These are phyloP conservation scores for Diarsia dahlii DNA, from an alignment of 2,888 invertebrate genomes.

Conservation along the genomic window DNA sequence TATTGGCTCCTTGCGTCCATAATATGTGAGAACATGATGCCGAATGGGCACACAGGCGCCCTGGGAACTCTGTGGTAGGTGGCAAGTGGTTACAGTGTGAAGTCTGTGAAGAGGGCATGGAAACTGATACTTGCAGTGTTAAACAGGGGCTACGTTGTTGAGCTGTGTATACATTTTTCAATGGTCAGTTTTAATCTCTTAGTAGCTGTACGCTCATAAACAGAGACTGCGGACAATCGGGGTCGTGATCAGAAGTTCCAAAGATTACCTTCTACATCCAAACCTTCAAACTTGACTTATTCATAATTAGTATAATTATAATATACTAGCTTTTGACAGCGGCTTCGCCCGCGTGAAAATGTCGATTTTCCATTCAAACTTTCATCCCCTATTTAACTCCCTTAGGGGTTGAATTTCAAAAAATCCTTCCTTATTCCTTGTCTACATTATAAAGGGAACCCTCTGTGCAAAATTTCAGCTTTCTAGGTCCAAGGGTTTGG, in stretches of 20 bases:
- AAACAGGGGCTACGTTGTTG: neutral
- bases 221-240: neutral
- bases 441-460: too few species aligned
- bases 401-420: too few species aligned
- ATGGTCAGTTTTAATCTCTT: neutral
- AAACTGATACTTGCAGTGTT: conserved; percentile 3
- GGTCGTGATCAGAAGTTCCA: neutral
- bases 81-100: neutral
- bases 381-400: too few species aligned
- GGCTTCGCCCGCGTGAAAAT: too few species aligned
- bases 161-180: neutral
- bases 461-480: too few species aligned
- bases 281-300: neutral
- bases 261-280: neutral
- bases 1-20: conserved; percentile 64
- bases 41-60: neutral
- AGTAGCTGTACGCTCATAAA: neutral
- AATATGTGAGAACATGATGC: conserved; percentile 52
- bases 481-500: too few species aligned
- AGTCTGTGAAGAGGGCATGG: neutral
- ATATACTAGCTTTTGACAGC: too few species aligned
- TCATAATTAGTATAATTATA: too few species aligned
- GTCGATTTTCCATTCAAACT: too few species aligned
- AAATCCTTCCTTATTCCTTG: too few species aligned
- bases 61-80: neutral